phyloP scores from a whole-genome alignment of 2,113 vertebrate genomes.

The Dromas ardeola region DNA sequence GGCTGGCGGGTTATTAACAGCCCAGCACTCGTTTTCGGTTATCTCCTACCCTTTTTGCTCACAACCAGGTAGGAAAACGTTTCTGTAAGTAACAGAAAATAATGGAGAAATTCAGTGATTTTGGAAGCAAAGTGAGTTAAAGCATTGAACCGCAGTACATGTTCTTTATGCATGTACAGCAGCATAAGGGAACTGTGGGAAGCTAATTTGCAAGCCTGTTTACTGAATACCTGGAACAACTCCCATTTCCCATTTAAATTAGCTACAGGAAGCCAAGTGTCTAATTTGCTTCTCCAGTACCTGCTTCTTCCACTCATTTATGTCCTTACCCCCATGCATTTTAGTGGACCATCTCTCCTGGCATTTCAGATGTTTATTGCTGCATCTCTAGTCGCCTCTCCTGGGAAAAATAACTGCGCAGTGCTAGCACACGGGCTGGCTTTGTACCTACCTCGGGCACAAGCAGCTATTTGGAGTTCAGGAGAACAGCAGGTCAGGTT shows the following conservation, averaged over 20 bases:
- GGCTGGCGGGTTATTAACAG: not conserved
- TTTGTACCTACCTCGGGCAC: not conserved
- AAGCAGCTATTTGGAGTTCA: not conserved
- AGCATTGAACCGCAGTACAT: not conserved
- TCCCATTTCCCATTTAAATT: constrained; percentile 71
- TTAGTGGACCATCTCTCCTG: constrained; percentile 3
- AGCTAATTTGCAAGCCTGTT: constrained; percentile 70
- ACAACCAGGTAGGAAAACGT: not conserved
- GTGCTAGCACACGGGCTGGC: not conserved
- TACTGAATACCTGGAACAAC: constrained; percentile 69
- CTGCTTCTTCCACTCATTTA: constrained; percentile 46
- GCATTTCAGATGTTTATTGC: constrained; percentile 30
- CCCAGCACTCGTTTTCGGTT: not conserved
- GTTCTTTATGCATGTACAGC: constrained; percentile 31
- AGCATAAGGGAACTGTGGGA: constrained; percentile 69
- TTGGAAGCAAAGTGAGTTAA: not conserved
- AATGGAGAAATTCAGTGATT: not conserved
- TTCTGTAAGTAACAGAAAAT: not conserved
- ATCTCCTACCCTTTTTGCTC: not conserved
- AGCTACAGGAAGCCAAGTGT: constrained; percentile 58
- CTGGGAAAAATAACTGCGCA: not conserved
- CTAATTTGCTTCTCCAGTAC: constrained; percentile 60
- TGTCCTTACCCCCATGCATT: not conserved
- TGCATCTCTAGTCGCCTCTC: not conserved
- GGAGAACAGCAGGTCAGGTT: constrained; percentile 12